These are phyloP conservation scores for Alexandromys fortis DNA, from an alignment of 2,113 vertebrate genomes.

Conservation along the genomic window DNA sequence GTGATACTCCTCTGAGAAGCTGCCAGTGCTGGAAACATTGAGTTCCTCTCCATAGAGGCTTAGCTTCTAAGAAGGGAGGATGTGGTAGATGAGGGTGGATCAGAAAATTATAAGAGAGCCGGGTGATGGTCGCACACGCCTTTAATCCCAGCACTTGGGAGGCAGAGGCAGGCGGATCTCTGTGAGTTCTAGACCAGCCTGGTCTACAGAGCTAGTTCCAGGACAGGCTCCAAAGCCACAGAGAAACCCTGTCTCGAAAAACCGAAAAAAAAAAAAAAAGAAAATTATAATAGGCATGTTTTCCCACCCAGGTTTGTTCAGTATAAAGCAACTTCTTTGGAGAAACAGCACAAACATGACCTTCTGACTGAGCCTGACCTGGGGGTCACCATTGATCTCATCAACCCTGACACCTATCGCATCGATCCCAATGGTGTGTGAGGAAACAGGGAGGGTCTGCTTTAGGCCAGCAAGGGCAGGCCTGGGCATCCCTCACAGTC, in stretches of 20 bases:
- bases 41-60: neutral
- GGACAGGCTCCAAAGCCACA: too few relatives aligned
- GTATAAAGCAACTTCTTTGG: constrained; percentile 96
- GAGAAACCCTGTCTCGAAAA: too few relatives aligned
- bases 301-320: constrained; percentile 92
- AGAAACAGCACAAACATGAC: constrained; percentile 97
- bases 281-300: neutral
- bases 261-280: too few relatives aligned
- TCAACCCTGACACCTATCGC: constrained; percentile 96
- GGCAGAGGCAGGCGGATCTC: too few relatives aligned
- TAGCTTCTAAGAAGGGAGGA: constrained; percentile 26
- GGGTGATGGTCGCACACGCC: too few relatives aligned
- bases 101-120: neutral
- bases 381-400: constrained; percentile 96
- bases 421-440: constrained; percentile 92
- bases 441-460: neutral
- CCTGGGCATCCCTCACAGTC: neutral
- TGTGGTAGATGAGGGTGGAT: neutral
- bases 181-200: too few relatives aligned
- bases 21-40: neutral
- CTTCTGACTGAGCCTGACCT: constrained; percentile 95
- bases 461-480: neutral
- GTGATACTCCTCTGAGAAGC: neutral
- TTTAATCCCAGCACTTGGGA: too few relatives aligned
- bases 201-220: too few relatives aligned